Evolutionary conservation across 2,888 invertebrate genomes (phyloP).

Genomic region (Holacanthella duospinosa): DNA sequence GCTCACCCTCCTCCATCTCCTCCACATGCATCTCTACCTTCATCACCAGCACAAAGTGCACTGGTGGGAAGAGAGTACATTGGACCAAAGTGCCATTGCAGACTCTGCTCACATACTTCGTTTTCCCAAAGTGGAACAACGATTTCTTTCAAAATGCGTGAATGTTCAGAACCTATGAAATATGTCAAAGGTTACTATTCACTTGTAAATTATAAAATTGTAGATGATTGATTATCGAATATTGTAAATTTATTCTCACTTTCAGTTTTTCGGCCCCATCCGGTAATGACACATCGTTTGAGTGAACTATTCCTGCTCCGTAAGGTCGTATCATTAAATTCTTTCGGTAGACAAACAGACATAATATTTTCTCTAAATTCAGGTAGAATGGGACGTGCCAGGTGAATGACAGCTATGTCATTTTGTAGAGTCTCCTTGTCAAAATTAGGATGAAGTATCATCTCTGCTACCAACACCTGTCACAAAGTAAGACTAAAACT

Average conservation of each 20-base stretch:
- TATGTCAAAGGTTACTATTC: no score
- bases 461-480: conserved; percentile 22
- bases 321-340: not conserved
- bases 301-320: not conserved
- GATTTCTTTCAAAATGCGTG: conserved; percentile 43
- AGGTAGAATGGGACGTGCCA: conserved; percentile 37
- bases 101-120: conserved; percentile 40
- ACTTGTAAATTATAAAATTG: not conserved
- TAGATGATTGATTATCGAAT: not conserved
- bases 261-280: conserved; percentile 43
- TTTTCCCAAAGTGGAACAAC: conserved; percentile 42
- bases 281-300: conserved; percentile 41
- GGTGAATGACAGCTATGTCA: conserved; percentile 42
- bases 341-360: conserved; percentile 39
- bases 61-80: conserved; percentile 41
- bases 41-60: conserved; percentile 43
- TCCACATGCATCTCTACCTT: conserved; percentile 44
- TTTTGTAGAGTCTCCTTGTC: conserved; percentile 41
- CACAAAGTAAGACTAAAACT: not conserved
- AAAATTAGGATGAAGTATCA: conserved; percentile 41
- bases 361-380: conserved; percentile 39
- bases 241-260: conserved; percentile 31
- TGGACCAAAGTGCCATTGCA: conserved; percentile 42
- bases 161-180: conserved; percentile 42
- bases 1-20: conserved; percentile 45